Percentiles rank a stretch among this genome's conserved stretches.
These are phyloP conservation scores for Meteorus colon DNA, from an alignment of 2,888 invertebrate species.

Conservation along the genomic window DNA sequence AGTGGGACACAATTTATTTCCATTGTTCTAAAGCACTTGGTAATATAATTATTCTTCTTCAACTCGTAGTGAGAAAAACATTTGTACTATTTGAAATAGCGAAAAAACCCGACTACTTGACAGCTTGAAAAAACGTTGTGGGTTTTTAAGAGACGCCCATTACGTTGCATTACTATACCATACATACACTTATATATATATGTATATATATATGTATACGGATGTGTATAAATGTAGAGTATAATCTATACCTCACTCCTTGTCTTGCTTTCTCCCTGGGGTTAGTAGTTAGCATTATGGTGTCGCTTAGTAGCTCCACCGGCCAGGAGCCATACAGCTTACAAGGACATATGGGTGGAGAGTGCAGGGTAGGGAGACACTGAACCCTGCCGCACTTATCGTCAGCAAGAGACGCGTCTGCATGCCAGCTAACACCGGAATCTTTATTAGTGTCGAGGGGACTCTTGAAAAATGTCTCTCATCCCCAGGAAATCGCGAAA, in stretches of 20 bases:
- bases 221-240: too few relatives aligned
- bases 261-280: conserved; percentile 6
- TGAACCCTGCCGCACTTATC: conserved; percentile 54
- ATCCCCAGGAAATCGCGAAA: conserved; percentile 39
- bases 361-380: conserved; percentile 30
- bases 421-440: conserved; percentile 55
- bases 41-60: neutral
- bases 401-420: conserved; percentile 54
- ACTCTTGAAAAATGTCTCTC: conserved; percentile 58
- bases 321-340: conserved; percentile 26
- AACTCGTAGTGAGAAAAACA: neutral
- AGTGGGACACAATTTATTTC: neutral
- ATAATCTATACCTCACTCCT: conserved; percentile 26
- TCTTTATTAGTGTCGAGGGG: conserved; percentile 66
- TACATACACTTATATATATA: neutral
- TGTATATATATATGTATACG: too few relatives aligned
- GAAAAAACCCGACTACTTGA: neutral
- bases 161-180: neutral
- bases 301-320: conserved; percentile 19
- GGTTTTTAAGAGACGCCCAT: neutral
- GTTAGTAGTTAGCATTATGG: conserved; percentile 19
- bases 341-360: conserved; percentile 38
- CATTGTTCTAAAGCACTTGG: neutral
- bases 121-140: neutral
- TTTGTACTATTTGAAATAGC: neutral